phyloP scores from a whole-genome alignment of 2,888 invertebrate genomes.

The Andrena fulva region DNA sequence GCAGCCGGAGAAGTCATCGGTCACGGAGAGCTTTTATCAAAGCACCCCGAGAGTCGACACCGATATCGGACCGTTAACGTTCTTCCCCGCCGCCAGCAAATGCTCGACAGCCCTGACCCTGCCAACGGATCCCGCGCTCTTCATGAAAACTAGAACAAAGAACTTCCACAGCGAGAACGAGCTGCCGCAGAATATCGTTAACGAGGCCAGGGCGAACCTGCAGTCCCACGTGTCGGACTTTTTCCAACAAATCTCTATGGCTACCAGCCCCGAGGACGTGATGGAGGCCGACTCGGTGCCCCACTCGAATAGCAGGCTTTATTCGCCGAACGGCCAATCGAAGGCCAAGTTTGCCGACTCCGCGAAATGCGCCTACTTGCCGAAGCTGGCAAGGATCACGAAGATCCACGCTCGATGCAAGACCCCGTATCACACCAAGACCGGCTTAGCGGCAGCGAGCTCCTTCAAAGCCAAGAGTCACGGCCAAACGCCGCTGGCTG shows the following conservation, averaged over 20 bases:
- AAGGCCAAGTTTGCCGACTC: slow-evolving; percentile 64
- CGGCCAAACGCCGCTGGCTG: slow-evolving; percentile 79
- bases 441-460: slow-evolving; percentile 55
- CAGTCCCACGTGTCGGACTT: slow-evolving; percentile 83
- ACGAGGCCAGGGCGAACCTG: slow-evolving; percentile 80
- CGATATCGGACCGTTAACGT: slow-evolving; percentile 82
- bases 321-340: slow-evolving; percentile 67
- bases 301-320: slow-evolving; percentile 68
- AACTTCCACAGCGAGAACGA: slow-evolving; percentile 75
- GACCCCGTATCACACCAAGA: slow-evolving; percentile 80
- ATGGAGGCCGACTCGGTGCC: slow-evolving; percentile 82
- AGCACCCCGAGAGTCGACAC: slow-evolving; percentile 82
- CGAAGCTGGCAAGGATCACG: slow-evolving; percentile 80
- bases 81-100: slow-evolving; percentile 70
- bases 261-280: slow-evolving; percentile 83
- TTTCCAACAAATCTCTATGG: slow-evolving; percentile 83
- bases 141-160: slow-evolving; percentile 66
- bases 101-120: slow-evolving; percentile 75
- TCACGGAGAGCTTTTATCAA: slow-evolving; percentile 81
- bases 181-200: slow-evolving; percentile 80
- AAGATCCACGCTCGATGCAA: slow-evolving; percentile 79
- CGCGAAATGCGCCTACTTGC: slow-evolving; percentile 71
- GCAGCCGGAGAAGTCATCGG: slow-evolving; percentile 71
- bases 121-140: slow-evolving; percentile 76
- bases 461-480: slow-evolving; percentile 68